Evolutionary conservation across 2,113 vertebrate genomes (phyloP), one percentile per base, ranked within the genome.

Genomic region (Pelodiscus sinensis): DNA sequence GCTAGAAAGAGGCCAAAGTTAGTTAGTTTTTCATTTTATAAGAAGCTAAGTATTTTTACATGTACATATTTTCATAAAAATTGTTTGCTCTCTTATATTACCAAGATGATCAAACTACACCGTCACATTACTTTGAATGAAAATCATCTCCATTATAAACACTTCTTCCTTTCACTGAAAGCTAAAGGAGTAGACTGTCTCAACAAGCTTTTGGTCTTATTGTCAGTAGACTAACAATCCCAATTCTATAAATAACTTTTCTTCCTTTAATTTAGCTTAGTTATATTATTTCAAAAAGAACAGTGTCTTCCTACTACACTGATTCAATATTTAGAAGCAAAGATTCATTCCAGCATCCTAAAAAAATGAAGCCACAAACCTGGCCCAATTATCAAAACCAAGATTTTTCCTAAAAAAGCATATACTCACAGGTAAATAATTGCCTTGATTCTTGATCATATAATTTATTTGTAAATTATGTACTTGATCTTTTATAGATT

Each of bases 1-100:
- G 98, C 99, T 99, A 97, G 78, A 96, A 96, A 94, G 97, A 95
- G 95, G 89, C 54, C 87, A 89, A 88, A 60, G 21, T 88, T 29
- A 82, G 27, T 79, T 16, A 71, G 50, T 25, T 22, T 22, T 57
- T 57, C 19, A 19, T 57, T 57, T 57, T 57, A 57, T 8, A 57
- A 57, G 56, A 19, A 22, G 56, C 56, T 56, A 86, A 79, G 27
- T 16, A 18, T 50, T 77, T 50, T 25, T 50, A 77, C 38, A 50
- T 25, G 14, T 27, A 85, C 58, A 55, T 80, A 65, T 52, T 52
- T 85, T 19, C 60, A 60, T 12, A 78, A 86, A 86, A 91, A 11
- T 3, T 82, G 11, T 50, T 19, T 22, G 21, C 35, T 52, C 90
- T 85, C 52, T 14, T 55, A 21, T 87, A 56, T 57, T 9, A 77